Evolutionary conservation across 2,888 invertebrate genomes (phyloP), one percentile per base, ranked within the genome.

Genomic region (Sycophila texana): DNA sequence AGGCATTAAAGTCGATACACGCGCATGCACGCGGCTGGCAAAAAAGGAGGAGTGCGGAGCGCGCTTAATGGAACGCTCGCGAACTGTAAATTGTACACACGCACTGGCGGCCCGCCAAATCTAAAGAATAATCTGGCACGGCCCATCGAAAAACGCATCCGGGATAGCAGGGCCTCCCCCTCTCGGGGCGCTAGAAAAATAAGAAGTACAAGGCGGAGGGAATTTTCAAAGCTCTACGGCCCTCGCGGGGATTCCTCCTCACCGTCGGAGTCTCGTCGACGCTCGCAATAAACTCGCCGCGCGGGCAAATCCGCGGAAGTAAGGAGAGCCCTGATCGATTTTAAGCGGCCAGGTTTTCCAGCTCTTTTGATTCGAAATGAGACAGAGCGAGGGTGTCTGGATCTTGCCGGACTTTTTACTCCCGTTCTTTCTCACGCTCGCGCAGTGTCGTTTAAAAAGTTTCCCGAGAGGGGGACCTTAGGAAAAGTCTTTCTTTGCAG

Each of bases 61-160:
- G 39, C 55, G 58, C 66, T 77, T 72, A 77, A 71, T 77, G 58
- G 72, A 79, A 65, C 63, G 49, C 63, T 73, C 57, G 61, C 74
- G 67, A 77, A 74, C 73, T 80, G 51, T 74, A 80, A 80, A 76
- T 74, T 74, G 73, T 68, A 68, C 51, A 57, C 66, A 80, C 61
- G 74, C 58, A 77, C 65, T 80, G 81, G 81, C 74, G 18, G 22
- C 0, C 20, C 2, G 77, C 81, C 81, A 81, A 72, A 81, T 81
- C 81, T 66, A 74, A 81, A 80, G 78, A 81, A 78, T 81, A 75
- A 78, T 81, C 74, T 74, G 61, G 47, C 73, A 39, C 57, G 55
- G 65, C 60, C 68, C 71, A 70, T 70, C 68, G 51, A 58, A 58
- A 72, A 71, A 66, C 70, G 67, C 67, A 73, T 67, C 78, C 61